phyloP scores from a whole-genome alignment of 2,797 vertebrate species.

The Intellagama lesueurii region DNA sequence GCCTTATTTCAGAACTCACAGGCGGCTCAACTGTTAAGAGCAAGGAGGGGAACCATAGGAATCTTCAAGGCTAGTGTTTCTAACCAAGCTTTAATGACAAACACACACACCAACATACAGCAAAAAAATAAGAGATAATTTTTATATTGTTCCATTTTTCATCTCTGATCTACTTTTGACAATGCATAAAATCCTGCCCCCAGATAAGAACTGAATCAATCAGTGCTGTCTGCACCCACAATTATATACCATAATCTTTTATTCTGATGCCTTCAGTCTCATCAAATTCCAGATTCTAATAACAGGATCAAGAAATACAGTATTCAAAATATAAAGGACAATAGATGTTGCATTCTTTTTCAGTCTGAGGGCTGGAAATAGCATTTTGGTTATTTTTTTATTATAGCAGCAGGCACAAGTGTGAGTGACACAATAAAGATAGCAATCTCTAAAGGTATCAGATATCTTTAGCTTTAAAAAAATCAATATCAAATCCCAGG shows the following conservation, averaged over 20 bases:
- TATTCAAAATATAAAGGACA: constrained; percentile 66
- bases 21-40: background rate
- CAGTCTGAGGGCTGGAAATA: constrained; percentile 68
- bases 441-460: constrained; percentile 64
- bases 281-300: constrained; percentile 57
- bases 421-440: constrained; percentile 63
- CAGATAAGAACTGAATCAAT: constrained; percentile 51
- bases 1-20: constrained; percentile 16
- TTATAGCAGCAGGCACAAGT: constrained; percentile 67
- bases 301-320: constrained; percentile 66
- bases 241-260: constrained; percentile 55
- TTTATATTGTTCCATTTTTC: background rate
- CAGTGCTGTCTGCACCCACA: constrained; percentile 9
- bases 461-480: constrained; percentile 69
- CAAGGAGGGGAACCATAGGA: background rate
- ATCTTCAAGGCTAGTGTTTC: constrained; percentile 17
- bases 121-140: background rate
- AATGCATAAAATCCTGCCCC: constrained; percentile 50
- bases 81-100: background rate
- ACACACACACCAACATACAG: background rate
- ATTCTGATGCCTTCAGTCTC: constrained; percentile 62
- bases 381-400: constrained; percentile 72
- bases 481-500: constrained; percentile 68
- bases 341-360: constrained; percentile 65
- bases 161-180: constrained; percentile 56